A percentile compares a stretch with the other conserved stretches of the same genome.
These are phyloP conservation scores for Isurus oxyrinchus DNA, from an alignment of 2,113 vertebrate species.

Conservation along the genomic window DNA sequence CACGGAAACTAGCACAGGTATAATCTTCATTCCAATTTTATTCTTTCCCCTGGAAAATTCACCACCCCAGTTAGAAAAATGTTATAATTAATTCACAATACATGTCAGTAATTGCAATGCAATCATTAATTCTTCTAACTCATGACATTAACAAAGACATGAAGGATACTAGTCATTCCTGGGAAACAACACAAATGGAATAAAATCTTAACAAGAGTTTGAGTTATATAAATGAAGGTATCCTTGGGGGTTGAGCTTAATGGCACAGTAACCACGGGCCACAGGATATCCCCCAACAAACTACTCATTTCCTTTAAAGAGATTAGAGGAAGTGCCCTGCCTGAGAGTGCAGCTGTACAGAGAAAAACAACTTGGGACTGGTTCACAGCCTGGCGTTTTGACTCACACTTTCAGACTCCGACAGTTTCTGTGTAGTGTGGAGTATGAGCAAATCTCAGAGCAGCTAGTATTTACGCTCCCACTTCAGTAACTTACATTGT, in stretches of 20 bases:
- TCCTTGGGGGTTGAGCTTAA: not conserved
- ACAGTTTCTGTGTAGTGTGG: not conserved
- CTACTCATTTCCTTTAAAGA: constrained; percentile 66
- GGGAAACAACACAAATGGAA: not conserved
- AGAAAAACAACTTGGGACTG: constrained; percentile 17
- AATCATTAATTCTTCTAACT: not conserved
- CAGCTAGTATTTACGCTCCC: not conserved
- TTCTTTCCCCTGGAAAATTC: not conserved
- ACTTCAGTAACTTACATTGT: not conserved
- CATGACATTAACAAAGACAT: not conserved
- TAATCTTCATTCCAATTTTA: not conserved
- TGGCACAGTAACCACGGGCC: constrained; percentile 40
- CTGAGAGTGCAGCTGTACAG: constrained; percentile 41
- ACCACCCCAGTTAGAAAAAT: not conserved
- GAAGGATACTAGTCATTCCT: not conserved
- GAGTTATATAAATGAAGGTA: not conserved
- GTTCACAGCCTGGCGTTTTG: not conserved
- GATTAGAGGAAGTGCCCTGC: constrained; percentile 77
- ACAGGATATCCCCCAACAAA: constrained; percentile 73
- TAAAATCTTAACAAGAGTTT: constrained; percentile 5
- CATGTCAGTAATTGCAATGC: not conserved
- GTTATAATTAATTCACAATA: not conserved
- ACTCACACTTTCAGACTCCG: not conserved
- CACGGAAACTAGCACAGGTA: not conserved
- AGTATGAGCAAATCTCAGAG: not conserved